Conservation (phyloP, 2,113 vertebrate species). For the Ancistrus triradiatus region DNA sequence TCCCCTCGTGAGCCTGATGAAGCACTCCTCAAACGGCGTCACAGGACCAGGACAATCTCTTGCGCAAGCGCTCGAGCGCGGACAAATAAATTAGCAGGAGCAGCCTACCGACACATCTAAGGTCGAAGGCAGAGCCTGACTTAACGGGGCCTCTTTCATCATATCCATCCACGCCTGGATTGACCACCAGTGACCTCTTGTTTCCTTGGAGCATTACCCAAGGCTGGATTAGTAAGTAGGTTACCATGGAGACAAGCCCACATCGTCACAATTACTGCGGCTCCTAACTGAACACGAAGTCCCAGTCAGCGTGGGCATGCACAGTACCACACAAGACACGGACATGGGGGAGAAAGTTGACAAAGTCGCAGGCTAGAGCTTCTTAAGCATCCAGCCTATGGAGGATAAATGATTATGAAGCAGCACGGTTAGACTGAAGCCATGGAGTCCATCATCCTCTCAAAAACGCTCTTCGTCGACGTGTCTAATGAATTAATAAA, state of each 20-base stretch:
- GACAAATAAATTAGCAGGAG: too few species aligned
- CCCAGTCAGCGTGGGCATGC: constrained; percentile 30
- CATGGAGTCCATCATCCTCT: too few species aligned
- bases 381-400: too few species aligned
- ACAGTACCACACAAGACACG: constrained; percentile 9
- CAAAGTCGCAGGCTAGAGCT: neutral
- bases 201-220: constrained; percentile 31
- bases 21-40: neutral
- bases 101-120: neutral
- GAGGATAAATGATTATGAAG: too few species aligned
- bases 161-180: neutral
- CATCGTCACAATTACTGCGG: constrained; percentile 22
- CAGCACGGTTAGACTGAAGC: too few species aligned
- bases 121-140: constrained; percentile 7
- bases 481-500: too few species aligned
- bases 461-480: too few species aligned
- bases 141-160: neutral
- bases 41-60: neutral
- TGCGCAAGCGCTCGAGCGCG: neutral
- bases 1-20: neutral
- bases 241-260: constrained; percentile 35
- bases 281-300: constrained; percentile 16
- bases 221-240: constrained; percentile 34
- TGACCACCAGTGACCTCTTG: constrained; percentile 11
- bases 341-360: constrained; percentile 2